phyloP scores from a whole-genome alignment of 2,797 vertebrate genomes.

The Myotis findleyi region DNA sequence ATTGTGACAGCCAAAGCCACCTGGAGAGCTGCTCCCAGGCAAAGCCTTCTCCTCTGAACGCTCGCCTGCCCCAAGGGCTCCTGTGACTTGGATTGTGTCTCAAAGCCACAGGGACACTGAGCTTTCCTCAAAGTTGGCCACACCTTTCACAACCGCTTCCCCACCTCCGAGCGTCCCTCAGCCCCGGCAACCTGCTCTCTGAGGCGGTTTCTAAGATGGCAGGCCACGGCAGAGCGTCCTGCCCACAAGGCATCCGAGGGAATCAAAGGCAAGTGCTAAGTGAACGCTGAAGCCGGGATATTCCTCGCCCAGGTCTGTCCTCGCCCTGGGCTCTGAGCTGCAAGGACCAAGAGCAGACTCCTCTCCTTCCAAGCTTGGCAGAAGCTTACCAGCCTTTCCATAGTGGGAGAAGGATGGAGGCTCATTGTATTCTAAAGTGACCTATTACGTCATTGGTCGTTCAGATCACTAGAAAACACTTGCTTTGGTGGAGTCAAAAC shows the following conservation, averaged over 20 bases:
- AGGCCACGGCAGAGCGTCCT: too few species aligned
- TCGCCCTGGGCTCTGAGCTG: background rate
- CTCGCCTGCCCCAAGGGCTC: background rate
- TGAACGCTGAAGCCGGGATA: background rate
- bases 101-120: background rate
- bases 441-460: background rate
- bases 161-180: background rate
- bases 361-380: background rate
- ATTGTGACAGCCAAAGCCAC: background rate
- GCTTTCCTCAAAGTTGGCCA: background rate
- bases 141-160: background rate
- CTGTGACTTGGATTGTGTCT: background rate
- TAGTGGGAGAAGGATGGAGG: background rate
- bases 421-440: background rate
- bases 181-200: background rate
- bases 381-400: background rate
- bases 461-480: constrained; percentile 12
- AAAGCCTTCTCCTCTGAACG: background rate
- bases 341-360: background rate
- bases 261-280: too few species aligned
- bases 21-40: background rate
- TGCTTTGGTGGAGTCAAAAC: constrained; percentile 3
- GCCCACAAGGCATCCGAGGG: background rate
- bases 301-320: background rate
- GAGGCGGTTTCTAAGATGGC: background rate